Evolutionary conservation across 2,797 vertebrate species (phyloP).

Genomic region (Fistularia tabacaria): DNA sequence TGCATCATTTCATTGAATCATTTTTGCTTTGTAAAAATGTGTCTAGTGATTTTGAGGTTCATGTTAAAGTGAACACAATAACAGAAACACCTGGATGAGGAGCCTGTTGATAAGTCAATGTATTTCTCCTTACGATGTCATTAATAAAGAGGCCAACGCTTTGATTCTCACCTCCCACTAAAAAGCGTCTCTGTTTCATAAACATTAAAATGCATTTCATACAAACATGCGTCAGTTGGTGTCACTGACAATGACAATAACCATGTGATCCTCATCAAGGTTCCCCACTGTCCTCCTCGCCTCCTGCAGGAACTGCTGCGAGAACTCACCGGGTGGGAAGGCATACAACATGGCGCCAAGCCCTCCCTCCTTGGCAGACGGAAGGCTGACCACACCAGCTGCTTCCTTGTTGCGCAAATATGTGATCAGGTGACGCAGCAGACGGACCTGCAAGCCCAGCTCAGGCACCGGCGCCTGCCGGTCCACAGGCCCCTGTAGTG

Average conservation of each 20-base stretch:
- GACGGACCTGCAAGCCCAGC: constrained; percentile 87
- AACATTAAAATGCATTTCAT: neutral
- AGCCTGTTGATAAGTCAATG: too few relatives aligned
- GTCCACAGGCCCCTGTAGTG: constrained; percentile 84
- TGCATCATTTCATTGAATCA: too few relatives aligned
- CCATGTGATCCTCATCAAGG: constrained; percentile 96
- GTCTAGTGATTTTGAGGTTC: too few relatives aligned
- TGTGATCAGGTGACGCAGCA: constrained; percentile 96
- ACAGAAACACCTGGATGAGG: too few relatives aligned
- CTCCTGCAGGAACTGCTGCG: constrained; percentile 92
- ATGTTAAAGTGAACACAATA: too few relatives aligned
- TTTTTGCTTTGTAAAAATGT: too few relatives aligned
- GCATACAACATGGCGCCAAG: constrained; percentile 93
- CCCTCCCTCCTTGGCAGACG: constrained; percentile 84
- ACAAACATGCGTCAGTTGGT: constrained; percentile 54
- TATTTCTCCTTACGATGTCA: too few relatives aligned
- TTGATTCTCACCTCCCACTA: too few relatives aligned
- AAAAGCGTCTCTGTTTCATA: too few relatives aligned
- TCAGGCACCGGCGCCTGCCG: constrained; percentile 78
- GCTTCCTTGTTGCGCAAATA: constrained; percentile 99
- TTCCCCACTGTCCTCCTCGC: constrained; percentile 90
- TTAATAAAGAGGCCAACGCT: too few relatives aligned
- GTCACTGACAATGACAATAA: constrained; percentile 93
- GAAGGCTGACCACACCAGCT: constrained; percentile 94
- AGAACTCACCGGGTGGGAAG: constrained; percentile 96